Base-by-base conservation (phyloP, 2,113 vertebrate species). In the Erythrocercus mccallii region DNA sequence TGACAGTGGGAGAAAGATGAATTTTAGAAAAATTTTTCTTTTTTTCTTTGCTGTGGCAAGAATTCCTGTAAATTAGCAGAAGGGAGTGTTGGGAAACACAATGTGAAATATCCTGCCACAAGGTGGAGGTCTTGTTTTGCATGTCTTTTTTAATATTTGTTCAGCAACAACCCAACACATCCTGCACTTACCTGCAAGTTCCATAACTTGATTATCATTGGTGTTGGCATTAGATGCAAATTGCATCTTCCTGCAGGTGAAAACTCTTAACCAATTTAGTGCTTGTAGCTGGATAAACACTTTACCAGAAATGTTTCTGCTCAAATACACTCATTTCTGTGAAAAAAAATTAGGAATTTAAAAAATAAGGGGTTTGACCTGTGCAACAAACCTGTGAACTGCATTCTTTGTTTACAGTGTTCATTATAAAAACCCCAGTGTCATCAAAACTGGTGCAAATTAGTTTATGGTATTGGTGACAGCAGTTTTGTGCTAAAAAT, bases 121-220 rank as follows among this genome's bases (percentile, higher is more conserved):
- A 95, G 95, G 83, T 95, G 95, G 96, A 65, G 86, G 42, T 57
- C 37, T 61, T 69, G 79, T 28, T 76, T 89, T 87, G 27, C 24
- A 47, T 53, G 20, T 60, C 18, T 7, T 27, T 53, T 60, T 33
- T 4, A 80, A 25, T 27, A 25, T n/a, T 82, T 40, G 21, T 9
- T 30, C 21, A 53, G 47, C 38, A 54, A 16, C 15, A 21, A 20
- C 12, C 13, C 11, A 5, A 20, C 57, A 28, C 28, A 48, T 51
- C 8, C 6, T 57, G 10, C 6, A 4, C 7, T 60, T 71, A 45
- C 21, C 20, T 50, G 20, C 0, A 2, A 42, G 30, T 73, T 81
- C 37, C 6, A 2, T 10, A 28, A 25, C 25, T 64, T 35, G 42
- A 15, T 66, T 53, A 15, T 74, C 7, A 7, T 11, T 42, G 42